Base-by-base conservation (phyloP, 1,140 invertebrate species). In the Nebria ingens region DNA sequence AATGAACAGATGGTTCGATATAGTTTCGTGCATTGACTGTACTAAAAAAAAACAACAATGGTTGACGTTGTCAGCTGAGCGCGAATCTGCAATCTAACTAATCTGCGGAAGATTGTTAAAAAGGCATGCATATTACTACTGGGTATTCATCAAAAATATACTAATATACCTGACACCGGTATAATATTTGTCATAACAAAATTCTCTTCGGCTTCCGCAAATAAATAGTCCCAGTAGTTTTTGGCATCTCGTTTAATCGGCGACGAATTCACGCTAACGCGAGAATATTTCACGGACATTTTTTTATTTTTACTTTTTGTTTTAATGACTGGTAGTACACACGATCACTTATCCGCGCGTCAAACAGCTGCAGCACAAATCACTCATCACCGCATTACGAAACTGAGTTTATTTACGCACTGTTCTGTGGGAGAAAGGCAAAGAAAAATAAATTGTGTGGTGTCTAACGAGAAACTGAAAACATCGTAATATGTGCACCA, bases 181-280 rank as follows among this genome's bases (percentile, higher is more conserved):
- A 45, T 45, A 45, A 45, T 11, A 45, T 45, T 45, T 45, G 40
- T 45, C 40, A 45, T 45, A 45, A 45, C 17, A 45, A 45, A 45
- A 45, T 45, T 45, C 40, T 45, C 40, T 45, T 45, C 40, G 4
- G 40, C 40, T 45, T 45, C 40, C 6, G 40, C 40, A 17, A 45
- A 45, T 45, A 45, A 45, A 45, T 45, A 45, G 40, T 45, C 40
- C 40, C 40, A 45, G 15, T 45, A 45, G 40, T 45, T 45, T 45
- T 45, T 45, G 40, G 40, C 40, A 45, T 45, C 40, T 45, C 40
- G 40, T 45, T 45, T 45, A 45, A 45, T 45, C 17, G 40, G 40
- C 17, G 40, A 12, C 4, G 40, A 45, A 45, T 45, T 45, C 9
- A 45, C 40, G 15, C 40, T 45, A 45, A 45, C 40, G 3, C 40